Evolutionary conservation across 2,113 vertebrate species (phyloP).

Genomic region (zebrafish (Danio rerio)): GRCz12tu NC_133198.1:21906001-21906500

Average conservation of each 20-base stretch:
- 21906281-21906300: background rate
- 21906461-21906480: slow-evolving; percentile 98
- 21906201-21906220: slow-evolving; percentile 1
- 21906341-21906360: slow-evolving; percentile 96
- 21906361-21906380: slow-evolving; percentile 95
- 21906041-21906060: slow-evolving; percentile 92
- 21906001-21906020: slow-evolving; percentile 96
- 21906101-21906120: slow-evolving; percentile 94
- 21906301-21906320: background rate
- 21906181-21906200: slow-evolving; percentile 32
- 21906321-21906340: background rate
- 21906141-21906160: background rate
- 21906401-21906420: slow-evolving; percentile 93
- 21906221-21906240: background rate
- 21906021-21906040: slow-evolving; percentile 94
- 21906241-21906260: background rate
- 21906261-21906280: slow-evolving; percentile 3
- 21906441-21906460: slow-evolving; percentile 96
- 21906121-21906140: slow-evolving; percentile 88
- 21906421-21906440: slow-evolving; percentile 98
- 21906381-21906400: slow-evolving; percentile 89
- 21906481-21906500: slow-evolving; percentile 76
- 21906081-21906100: slow-evolving; percentile 98
- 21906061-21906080: slow-evolving; percentile 95
- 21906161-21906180: background rate